Evolutionary conservation across 2,113 vertebrate genomes (phyloP).

Genomic region (Rostratula benghalensis): DNA sequence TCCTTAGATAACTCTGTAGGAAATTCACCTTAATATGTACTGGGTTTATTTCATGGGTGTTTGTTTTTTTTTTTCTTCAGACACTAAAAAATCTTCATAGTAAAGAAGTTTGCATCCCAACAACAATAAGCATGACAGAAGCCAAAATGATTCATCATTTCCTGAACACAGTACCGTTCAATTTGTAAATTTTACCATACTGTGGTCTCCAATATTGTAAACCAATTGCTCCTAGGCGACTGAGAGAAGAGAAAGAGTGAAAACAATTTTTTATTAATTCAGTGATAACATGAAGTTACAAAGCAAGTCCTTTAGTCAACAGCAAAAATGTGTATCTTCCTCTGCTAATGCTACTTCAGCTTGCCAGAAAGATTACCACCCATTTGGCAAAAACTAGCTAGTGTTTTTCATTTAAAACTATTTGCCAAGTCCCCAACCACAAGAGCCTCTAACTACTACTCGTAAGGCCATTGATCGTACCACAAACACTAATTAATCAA

Average conservation of each 20-base stretch:
- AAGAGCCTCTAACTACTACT: conserved; percentile 3
- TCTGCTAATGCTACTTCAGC: not conserved
- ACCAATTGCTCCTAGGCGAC: not conserved
- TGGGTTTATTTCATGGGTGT: not conserved
- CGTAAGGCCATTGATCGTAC: not conserved
- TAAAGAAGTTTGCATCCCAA: not conserved
- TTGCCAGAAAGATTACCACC: conserved; percentile 3
- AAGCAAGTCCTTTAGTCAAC: not conserved
- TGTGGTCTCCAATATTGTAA: not conserved
- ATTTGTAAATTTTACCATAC: not conserved
- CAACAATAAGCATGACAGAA: not conserved
- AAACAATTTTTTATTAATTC: not conserved
- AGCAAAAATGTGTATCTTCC: not conserved
- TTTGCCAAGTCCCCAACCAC: conserved; percentile 3
- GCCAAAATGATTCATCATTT: not conserved
- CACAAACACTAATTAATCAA: conserved; percentile 42
- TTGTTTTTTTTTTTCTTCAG: not conserved
- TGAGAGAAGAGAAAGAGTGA: not conserved
- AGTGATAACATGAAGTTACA: not conserved
- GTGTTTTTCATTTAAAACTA: not conserved
- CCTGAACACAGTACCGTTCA: not conserved
- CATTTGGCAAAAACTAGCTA: not conserved
- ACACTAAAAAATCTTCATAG: not conserved
- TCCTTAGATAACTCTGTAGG: not conserved
- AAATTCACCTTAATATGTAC: not conserved